These are phyloP conservation scores for Gadus macrocephalus DNA, from an alignment of 2,113 vertebrate genomes.

Conservation along the genomic window DNA sequence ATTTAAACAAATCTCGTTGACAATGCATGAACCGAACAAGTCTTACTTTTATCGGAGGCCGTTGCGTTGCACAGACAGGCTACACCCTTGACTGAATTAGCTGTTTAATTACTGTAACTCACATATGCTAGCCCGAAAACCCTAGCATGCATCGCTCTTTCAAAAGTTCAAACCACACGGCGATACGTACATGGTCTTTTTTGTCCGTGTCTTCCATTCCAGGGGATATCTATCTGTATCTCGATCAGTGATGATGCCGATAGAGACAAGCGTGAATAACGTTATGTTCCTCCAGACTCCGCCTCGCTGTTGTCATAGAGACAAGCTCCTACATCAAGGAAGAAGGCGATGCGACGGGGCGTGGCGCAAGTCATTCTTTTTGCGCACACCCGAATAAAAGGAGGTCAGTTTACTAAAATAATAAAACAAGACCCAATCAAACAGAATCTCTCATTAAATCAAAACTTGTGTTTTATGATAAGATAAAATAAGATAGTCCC, in stretches of 20 bases:
- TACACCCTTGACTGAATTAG: not conserved
- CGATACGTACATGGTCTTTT: constrained; percentile 63
- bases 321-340: constrained; percentile 43
- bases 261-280: constrained; percentile 30
- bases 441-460: not conserved
- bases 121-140: too few species aligned
- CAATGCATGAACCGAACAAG: constrained; percentile 39
- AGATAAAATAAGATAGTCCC: too few species aligned
- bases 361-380: too few species aligned
- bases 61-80: not conserved
- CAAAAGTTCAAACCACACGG: not conserved
- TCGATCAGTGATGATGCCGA: constrained; percentile 39
- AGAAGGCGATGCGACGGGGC: too few species aligned
- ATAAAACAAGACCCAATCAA: not conserved
- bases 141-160: too few species aligned
- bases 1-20: constrained; percentile 19
- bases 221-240: constrained; percentile 51
- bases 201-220: constrained; percentile 68
- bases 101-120: too few species aligned
- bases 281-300: constrained; percentile 52
- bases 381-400: too few species aligned
- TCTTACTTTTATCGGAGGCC: constrained; percentile 3
- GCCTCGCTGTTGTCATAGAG: constrained; percentile 64
- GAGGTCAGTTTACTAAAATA: too few species aligned
- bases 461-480: too few species aligned